Evolutionary conservation across 2,888 invertebrate species (phyloP), one percentile per base, ranked within the genome.

Genomic region (Phanerotoma sp.): DNA sequence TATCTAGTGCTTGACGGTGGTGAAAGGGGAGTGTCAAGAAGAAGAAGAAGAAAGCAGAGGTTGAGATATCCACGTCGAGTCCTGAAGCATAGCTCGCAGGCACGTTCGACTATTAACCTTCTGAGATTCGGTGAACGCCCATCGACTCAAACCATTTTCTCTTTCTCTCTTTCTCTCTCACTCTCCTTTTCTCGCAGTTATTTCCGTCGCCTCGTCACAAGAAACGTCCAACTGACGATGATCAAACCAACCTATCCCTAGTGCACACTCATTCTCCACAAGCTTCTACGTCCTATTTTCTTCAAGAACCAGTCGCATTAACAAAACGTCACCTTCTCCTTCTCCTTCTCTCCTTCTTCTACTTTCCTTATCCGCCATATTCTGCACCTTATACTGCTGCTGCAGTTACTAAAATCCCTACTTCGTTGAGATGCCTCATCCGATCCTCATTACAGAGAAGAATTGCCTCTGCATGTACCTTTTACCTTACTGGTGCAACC

Each of bases 101-200:
- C 69, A 66, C 67, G 66, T 68, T 69, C 66, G 61, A 65, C 68
- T 70, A 70, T 71, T 68, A 71, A 70, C 67, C 64, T 64, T 61
- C 61, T 52, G 62, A 69, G 69, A 70, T 70, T 70, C 64, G 69
- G 63, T 57, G 44, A 67, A 64, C 63, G 62, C 58, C 62, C 60
- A 60, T 55, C 61, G 63, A 64, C 62, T 58, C 60, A 67, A 61
- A 55, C 55, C 50, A 57, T 28, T 37, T 51, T 46, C 30, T 13
- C 32, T 41, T n/a, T n/a, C n/a, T n/a, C n/a, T n/a, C n/a, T n/a
- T n/a, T n/a, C n/a, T n/a, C n/a, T n/a, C n/a, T n/a, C n/a, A n/a
- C n/a, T n/a, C n/a, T n/a, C n/a, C n/a, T n/a, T n/a, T n/a, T n/a
- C n/a, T n/a, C n/a, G n/a, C n/a, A n/a, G n/a, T n/a, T 46, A 49